Evolutionary conservation across 2,888 invertebrate genomes (phyloP).

Genomic region (Noctua janthe): DNA sequence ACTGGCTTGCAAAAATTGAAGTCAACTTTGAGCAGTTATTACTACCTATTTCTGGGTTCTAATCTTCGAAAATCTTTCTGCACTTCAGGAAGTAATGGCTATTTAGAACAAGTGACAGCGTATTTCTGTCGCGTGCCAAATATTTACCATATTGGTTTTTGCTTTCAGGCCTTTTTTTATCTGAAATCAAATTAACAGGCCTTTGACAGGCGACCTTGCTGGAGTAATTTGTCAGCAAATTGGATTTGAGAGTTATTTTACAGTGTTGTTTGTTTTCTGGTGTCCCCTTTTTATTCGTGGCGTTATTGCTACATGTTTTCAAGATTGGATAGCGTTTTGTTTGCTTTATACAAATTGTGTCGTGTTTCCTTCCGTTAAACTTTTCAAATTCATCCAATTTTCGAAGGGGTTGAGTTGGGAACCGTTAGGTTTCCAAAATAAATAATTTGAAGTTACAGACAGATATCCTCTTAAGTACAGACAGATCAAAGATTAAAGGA

Average conservation of each 20-base stretch:
- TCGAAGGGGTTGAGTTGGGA: background rate
- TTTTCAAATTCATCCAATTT: background rate
- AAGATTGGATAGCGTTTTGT: conserved; percentile 5
- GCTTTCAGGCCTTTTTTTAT: conserved; percentile 38
- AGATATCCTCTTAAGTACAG: background rate
- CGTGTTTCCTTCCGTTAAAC: background rate
- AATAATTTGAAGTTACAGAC: background rate
- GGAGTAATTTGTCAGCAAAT: conserved; percentile 59
- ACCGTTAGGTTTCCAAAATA: background rate
- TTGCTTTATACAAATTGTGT: background rate
- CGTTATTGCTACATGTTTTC: conserved; percentile 18
- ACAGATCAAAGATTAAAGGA: background rate
- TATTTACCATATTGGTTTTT: conserved; percentile 26
- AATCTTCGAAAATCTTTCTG: background rate
- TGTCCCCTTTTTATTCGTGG: conserved; percentile 19
- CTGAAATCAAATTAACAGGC: conserved; percentile 54
- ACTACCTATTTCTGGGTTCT: background rate
- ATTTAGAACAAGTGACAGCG: background rate
- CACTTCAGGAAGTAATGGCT: background rate
- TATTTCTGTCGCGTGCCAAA: conserved; percentile 12
- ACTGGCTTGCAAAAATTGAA: background rate
- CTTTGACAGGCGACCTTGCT: conserved; percentile 52
- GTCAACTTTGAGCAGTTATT: background rate
- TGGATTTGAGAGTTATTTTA: conserved; percentile 45
- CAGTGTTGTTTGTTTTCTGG: conserved; percentile 40